Conservation (phyloP, 2,113 vertebrate species). For the Stomatorhinus ivindoensis region DNA sequence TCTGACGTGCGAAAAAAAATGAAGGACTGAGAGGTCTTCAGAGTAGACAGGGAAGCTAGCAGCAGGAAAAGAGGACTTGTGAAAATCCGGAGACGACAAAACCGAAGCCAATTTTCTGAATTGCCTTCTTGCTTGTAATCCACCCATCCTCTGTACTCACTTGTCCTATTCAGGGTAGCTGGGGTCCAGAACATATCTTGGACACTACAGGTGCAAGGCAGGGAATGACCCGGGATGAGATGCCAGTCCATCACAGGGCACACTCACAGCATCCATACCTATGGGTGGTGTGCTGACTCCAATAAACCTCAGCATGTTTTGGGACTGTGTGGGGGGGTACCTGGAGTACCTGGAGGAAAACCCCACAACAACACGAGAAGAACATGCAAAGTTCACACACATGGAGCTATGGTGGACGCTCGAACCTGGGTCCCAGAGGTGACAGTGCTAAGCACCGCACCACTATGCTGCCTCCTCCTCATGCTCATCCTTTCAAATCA, state of each 20-base stretch:
- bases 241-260: background rate
- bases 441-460: background rate
- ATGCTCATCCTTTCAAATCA: background rate
- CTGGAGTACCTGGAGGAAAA: background rate
- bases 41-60: background rate
- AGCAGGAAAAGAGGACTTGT: background rate
- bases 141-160: background rate
- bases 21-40: background rate
- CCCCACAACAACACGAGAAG: background rate
- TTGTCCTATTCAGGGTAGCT: background rate
- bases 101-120: background rate
- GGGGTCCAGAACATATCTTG: background rate
- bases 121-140: background rate
- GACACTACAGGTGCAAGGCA: background rate
- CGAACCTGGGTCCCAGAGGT: background rate
- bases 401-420: background rate
- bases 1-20: too few species aligned
- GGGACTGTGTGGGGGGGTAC: background rate
- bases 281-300: too few species aligned
- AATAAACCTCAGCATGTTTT: background rate
- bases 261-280: background rate
- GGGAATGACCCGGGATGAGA: background rate
- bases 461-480: background rate
- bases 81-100: background rate
- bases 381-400: background rate